These are phyloP conservation scores for Hypothenemus hampei DNA, from an alignment of 1,140 invertebrate species.

Conservation along the genomic window DNA sequence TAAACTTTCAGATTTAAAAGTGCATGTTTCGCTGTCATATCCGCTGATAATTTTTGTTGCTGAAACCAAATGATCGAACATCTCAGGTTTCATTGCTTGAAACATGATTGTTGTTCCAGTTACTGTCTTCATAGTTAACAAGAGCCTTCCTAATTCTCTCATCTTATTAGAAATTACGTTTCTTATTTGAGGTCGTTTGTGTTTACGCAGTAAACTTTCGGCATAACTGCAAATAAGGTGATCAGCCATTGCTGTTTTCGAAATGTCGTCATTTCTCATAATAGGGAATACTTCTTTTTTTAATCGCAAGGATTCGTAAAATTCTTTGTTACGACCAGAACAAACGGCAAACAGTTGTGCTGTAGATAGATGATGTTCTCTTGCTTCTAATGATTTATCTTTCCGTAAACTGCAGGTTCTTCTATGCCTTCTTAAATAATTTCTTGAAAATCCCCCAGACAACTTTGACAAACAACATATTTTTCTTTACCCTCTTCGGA, in stretches of 20 bases:
- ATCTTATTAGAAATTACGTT: conserved; percentile 31
- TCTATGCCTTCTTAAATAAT: conserved; percentile 21
- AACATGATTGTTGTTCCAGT: not conserved
- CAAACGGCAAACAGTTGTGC: conserved; percentile 23
- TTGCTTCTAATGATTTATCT: not conserved
- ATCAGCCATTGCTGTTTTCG: conserved; percentile 23
- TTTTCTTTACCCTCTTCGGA: too few species aligned
- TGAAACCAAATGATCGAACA: conserved; percentile 28
- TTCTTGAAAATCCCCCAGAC: conserved; percentile 20
- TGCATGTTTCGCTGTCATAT: conserved; percentile 19
- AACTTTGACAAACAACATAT: conserved; percentile 20
- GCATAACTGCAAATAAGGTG: conserved; percentile 28
- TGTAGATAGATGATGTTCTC: conserved; percentile 22
- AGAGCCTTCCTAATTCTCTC: conserved; percentile 28
- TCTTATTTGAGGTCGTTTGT: conserved; percentile 29
- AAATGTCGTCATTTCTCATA: conserved; percentile 26
- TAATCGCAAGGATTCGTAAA: conserved; percentile 13
- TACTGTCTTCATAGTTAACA: conserved; percentile 19
- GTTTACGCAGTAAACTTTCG: conserved; percentile 28
- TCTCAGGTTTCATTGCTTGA: conserved; percentile 26
- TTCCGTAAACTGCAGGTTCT: conserved; percentile 10
- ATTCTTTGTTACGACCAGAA: conserved; percentile 8
- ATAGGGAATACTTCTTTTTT: conserved; percentile 26
- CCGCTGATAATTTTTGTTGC: conserved; percentile 26
- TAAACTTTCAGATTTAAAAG: conserved; percentile 26